Percentiles rank a stretch among this genome's conserved stretches.
These are phyloP conservation scores for Labeo calbasu DNA, from an alignment of 2,797 vertebrate genomes.

Conservation along the genomic window DNA sequence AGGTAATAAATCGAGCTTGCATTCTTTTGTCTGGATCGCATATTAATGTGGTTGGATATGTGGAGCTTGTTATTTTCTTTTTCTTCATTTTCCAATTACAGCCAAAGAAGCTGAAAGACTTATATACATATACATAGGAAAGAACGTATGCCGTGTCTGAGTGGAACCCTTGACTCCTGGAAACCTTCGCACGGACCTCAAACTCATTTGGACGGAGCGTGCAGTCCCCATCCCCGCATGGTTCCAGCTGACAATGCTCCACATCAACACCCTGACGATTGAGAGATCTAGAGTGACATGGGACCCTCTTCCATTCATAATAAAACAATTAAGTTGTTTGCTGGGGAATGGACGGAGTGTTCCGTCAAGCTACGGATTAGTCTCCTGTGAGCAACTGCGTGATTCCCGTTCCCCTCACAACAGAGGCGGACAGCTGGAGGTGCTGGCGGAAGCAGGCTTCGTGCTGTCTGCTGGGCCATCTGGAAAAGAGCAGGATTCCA, in stretches of 20 bases:
- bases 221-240: conserved; percentile 13
- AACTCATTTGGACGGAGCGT: conserved; percentile 10
- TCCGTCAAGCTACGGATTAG: conserved; percentile 67
- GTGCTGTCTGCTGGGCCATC: conserved; percentile 75
- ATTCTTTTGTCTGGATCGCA: conserved; percentile 46
- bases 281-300: conserved; percentile 42
- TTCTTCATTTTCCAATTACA: conserved; percentile 41
- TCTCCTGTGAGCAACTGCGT: conserved; percentile 67
- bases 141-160: background rate
- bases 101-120: conserved; percentile 32
- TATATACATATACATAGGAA: background rate
- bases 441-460: conserved; percentile 70
- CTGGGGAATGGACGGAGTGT: conserved; percentile 60
- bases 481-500: conserved; percentile 77
- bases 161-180: conserved; percentile 3
- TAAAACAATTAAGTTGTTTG: conserved; percentile 69
- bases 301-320: conserved; percentile 50
- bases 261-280: conserved; percentile 50
- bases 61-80: conserved; percentile 37
- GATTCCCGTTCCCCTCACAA: conserved; percentile 70
- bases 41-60: conserved; percentile 52
- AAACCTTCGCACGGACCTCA: conserved; percentile 20
- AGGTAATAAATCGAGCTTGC: conserved; percentile 43
- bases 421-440: conserved; percentile 70
- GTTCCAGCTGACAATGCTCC: conserved; percentile 28